Evolutionary conservation across 2,797 vertebrate species (phyloP), one percentile per base, ranked within the genome.

Genomic region (Paedocypris micromegethes): DNA sequence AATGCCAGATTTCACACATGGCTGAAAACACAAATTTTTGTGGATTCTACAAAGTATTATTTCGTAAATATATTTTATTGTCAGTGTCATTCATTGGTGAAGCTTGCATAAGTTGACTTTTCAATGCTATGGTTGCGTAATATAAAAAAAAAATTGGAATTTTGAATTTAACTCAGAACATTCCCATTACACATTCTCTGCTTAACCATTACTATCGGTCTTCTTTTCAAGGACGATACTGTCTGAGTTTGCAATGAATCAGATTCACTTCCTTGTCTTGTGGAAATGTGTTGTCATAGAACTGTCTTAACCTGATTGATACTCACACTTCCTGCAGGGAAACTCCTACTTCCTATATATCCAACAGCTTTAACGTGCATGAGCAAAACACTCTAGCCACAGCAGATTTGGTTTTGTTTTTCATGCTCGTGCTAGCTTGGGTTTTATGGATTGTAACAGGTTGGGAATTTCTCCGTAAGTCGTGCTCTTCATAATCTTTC

Each of bases 231-330:
- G 58, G 5, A n/a, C 45, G 5, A 56, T 72, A 50, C 46, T 60
- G 52, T 52, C 60, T 58, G 49, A 68, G 4, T 51, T 49, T 43
- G 5, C 44, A 4, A 73, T 73, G 74, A 78, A 75, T 75, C 77
- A 75, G 60, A 57, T 72, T 73, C 44, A 58, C 58, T 71, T 75
- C 74, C 74, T 75, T 47, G 38, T 73, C 58, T 72, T 69, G 73
- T 9, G 57, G 58, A 56, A 66, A 66, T 66, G 63, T 70, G 38
- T 51, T 73, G 59, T 73, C 68, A 68, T 50, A 70, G 73, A 55
- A 48, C 70, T 68, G 55, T 75, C 61, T 69, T 52, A 52, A 42
- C 58, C 55, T 37, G 53, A 40, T 38, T 60, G 23, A 64, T 43
- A 58, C 64, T 58, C 40, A 60, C 9, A 60, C 45, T 73, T 49